Base-by-base conservation (phyloP, 2,113 vertebrate species). In the Takifugu bimaculatus region DNA sequence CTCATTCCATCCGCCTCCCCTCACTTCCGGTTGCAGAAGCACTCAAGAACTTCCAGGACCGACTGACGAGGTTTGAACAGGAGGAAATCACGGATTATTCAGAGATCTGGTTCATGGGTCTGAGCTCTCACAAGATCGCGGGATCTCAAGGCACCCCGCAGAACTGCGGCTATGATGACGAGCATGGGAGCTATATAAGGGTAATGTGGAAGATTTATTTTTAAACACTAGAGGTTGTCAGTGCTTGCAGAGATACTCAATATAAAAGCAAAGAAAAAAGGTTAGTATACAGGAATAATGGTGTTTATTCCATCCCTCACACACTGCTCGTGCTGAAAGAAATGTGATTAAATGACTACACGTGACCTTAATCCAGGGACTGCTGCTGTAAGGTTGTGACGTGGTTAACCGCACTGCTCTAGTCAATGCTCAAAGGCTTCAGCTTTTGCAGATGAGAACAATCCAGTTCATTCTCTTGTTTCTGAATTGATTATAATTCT, bases 41-140 rank as follows among this genome's bases (percentile, higher is more conserved):
- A 15, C 84, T 97, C 63, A 95, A 90, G 85, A 86, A 89, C 85
- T 98, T 96, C 87, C 92, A 91, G 85, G 92, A 90, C 39, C 88
- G 90, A 14, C 85, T 98, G 85, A 93, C 93, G 5, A 85, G 89
- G 59, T 96, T 93, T 63, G 96, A 98, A 68, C 93, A 92, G 86
- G 93, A 92, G 72, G 95, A 98, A 77, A 92, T 97, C 80, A 90
- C 93, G 85, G 92, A 94, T 87, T 96, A 94, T 66, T 65, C 91
- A 12, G 94, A 96, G 79, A 86, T 97, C 62, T 98, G 94, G 94
- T 96, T 92, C 88, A 90, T 96, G 85, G 96, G 94, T 9, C 88
- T 95, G 62, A 92, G 94, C 52, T 91, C 93, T 52, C 87, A 95
- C 81, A 98, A 98, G 75, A 91, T 96, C 43, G 88, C 93, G 27